Conservation (phyloP, 2,888 invertebrate species). For the Troides helena region DNA sequence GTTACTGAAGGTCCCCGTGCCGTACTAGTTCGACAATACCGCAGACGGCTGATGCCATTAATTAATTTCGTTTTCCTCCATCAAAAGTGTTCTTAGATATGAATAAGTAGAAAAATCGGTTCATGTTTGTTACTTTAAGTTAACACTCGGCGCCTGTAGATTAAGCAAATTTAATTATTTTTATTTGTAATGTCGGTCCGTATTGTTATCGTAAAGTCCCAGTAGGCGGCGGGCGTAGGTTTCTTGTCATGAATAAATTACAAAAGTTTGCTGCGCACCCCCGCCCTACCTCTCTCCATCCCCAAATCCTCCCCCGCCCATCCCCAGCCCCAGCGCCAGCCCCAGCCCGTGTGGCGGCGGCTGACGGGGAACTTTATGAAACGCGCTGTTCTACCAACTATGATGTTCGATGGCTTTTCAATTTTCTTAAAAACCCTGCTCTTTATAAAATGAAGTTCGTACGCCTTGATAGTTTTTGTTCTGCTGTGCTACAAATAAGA, state of each 20-base stretch:
- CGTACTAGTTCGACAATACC: too few relatives aligned
- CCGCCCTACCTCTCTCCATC: background rate
- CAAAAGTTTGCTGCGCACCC: background rate
- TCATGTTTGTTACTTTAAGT: background rate
- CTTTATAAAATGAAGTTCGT: background rate
- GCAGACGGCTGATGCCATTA: too few relatives aligned
- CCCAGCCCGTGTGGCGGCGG: background rate
- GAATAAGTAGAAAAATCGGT: background rate
- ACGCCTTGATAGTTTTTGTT: background rate
- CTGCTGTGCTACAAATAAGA: background rate
- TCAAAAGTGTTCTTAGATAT: too few relatives aligned
- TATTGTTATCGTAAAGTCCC: background rate
- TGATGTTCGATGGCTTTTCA: constrained; percentile 5
- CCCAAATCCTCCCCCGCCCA: too few relatives aligned
- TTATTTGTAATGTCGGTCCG: background rate
- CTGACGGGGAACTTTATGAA: constrained; percentile 1
- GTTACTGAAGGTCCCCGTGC: too few relatives aligned
- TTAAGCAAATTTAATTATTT: background rate
- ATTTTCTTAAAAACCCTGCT: constrained; percentile 1
- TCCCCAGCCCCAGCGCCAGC: too few relatives aligned
- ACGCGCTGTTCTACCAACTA: background rate
- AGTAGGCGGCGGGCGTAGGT: background rate
- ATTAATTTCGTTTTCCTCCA: too few relatives aligned
- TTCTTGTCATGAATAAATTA: constrained; percentile 2
- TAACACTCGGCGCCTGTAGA: too few relatives aligned